These are phyloP conservation scores for Pterostichus madidus DNA, from an alignment of 2,888 invertebrate genomes.

Conservation along the genomic window DNA sequence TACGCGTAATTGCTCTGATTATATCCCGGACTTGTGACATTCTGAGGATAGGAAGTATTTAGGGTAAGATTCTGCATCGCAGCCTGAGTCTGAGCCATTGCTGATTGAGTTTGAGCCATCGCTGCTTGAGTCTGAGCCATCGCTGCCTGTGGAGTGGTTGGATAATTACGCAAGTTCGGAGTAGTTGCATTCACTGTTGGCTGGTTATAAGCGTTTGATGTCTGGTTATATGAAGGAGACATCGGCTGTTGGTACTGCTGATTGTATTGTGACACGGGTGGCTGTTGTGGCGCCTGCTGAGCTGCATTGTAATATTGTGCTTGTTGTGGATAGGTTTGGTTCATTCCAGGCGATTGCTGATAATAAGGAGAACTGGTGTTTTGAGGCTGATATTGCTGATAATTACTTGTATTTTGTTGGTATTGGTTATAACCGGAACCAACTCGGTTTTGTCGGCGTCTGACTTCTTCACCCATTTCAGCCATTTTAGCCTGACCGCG, in stretches of 20 bases:
- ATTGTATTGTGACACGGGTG: constrained; percentile 65
- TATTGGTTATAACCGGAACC: constrained; percentile 72
- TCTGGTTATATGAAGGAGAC: constrained; percentile 68
- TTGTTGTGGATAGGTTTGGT: constrained; percentile 70
- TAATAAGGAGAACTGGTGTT: constrained; percentile 73
- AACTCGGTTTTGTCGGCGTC: constrained; percentile 80
- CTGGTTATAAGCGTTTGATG: constrained; percentile 70
- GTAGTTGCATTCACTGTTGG: constrained; percentile 70
- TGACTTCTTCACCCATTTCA: constrained; percentile 90
- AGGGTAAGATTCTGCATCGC: constrained; percentile 62
- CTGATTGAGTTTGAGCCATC: constrained; percentile 68
- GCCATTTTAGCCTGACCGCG: constrained; percentile 83
- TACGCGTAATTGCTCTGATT: constrained; percentile 67
- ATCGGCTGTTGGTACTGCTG: constrained; percentile 69
- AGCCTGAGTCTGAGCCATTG: constrained; percentile 69
- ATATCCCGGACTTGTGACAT: constrained; percentile 63
- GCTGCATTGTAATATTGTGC: constrained; percentile 69
- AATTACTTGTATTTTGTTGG: constrained; percentile 67
- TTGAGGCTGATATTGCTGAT: constrained; percentile 69
- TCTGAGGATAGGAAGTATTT: constrained; percentile 60
- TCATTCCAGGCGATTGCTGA: constrained; percentile 73
- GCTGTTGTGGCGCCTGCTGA: constrained; percentile 65
- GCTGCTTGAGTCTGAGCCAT: constrained; percentile 68
- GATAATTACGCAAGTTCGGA: constrained; percentile 67
- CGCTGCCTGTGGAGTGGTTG: constrained; percentile 70